Percentiles rank a stretch among this genome's conserved stretches.
Conservation (phyloP, 2,888 invertebrate species). For the Acrocyrtus sp. region DNA sequence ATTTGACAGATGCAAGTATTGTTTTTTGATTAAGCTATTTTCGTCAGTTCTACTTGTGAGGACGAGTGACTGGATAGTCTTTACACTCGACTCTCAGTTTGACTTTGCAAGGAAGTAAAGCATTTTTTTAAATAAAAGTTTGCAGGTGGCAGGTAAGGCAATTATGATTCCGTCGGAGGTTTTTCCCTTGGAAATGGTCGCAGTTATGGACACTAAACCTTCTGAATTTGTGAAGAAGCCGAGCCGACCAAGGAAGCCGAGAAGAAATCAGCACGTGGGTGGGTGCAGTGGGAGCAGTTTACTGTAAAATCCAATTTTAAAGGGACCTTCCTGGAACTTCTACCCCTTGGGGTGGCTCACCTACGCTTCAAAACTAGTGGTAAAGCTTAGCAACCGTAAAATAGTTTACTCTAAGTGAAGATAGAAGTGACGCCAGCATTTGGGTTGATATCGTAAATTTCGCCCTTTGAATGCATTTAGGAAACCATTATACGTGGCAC, state of each 20-base stretch:
- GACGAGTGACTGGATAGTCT: no score
- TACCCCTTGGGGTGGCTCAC: slow-evolving; percentile 73
- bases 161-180: slow-evolving; percentile 19
- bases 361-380: slow-evolving; percentile 68
- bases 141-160: slow-evolving; percentile 1
- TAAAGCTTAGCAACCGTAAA: not conserved
- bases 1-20: no score
- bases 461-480: no score
- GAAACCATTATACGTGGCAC: slow-evolving; percentile 95
- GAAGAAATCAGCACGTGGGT: slow-evolving; percentile 90
- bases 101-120: no score
- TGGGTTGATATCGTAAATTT: not conserved
- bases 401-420: no score
- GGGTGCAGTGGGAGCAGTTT: slow-evolving; percentile 99
- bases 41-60: no score
- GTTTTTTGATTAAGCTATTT: no score
- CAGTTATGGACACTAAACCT: slow-evolving; percentile 10
- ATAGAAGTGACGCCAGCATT: no score
- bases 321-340: slow-evolving; percentile 93
- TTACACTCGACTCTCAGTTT: no score
- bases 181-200: slow-evolving; percentile 17
- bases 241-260: slow-evolving; percentile 92
- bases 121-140: no score
- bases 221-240: slow-evolving; percentile 86
- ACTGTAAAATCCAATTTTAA: slow-evolving; percentile 99